phyloP scores from a whole-genome alignment of 1,140 invertebrate species.

The Ylistrum balloti region DNA sequence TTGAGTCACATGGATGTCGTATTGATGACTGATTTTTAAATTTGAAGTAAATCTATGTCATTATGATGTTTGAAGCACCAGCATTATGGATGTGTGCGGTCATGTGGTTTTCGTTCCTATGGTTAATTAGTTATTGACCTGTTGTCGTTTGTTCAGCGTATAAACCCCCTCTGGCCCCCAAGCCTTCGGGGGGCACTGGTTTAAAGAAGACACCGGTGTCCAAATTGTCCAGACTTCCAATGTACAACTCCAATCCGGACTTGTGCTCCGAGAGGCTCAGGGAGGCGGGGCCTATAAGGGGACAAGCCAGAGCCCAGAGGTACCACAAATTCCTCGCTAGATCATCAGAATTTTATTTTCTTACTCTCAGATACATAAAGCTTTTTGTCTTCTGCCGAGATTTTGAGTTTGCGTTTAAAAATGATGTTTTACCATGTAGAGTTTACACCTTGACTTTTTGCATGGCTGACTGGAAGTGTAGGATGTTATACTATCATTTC shows the following conservation, averaged over 20 bases:
- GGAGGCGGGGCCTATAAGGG: background rate
- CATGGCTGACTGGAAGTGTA: background rate
- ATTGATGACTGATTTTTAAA: background rate
- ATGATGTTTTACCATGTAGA: background rate
- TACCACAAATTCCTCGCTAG: conserved; percentile 14
- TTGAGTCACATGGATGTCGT: background rate
- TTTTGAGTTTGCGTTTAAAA: conserved; percentile 10
- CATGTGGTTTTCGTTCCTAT: no score
- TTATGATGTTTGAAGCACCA: background rate
- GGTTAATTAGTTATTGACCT: background rate
- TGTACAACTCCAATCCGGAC: conserved; percentile 60
- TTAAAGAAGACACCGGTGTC: conserved; percentile 45
- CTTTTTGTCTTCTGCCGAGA: conserved; percentile 15
- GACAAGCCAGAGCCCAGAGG: conserved; percentile 30
- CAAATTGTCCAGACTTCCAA: conserved; percentile 56
- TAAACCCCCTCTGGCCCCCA: conserved; percentile 1
- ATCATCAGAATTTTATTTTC: background rate
- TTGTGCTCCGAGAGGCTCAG: conserved; percentile 47
- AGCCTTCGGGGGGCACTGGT: background rate
- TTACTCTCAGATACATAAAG: background rate
- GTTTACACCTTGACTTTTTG: background rate
- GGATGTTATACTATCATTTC: conserved; percentile 31
- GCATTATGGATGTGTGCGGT: background rate
- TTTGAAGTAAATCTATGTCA: background rate
- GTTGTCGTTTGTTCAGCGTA: conserved; percentile 6